Percentiles rank a stretch among this genome's conserved stretches.
Evolutionary conservation across 2,113 vertebrate species (phyloP).

Genomic region (Dendrocopos noguchii): DNA sequence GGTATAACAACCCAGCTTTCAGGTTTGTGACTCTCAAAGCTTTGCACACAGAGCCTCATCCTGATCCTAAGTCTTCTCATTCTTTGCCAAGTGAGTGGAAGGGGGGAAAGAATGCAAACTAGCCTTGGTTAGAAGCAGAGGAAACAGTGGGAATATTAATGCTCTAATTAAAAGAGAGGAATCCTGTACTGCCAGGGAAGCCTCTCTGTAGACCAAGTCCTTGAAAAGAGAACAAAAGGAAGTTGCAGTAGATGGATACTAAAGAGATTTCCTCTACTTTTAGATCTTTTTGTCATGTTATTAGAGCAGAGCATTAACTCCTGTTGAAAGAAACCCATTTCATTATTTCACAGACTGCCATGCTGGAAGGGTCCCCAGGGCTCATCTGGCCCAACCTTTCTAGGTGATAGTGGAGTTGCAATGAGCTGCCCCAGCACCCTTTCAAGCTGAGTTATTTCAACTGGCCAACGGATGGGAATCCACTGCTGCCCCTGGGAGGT

Average conservation of each 20-base stretch:
- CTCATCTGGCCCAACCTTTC: too few species aligned
- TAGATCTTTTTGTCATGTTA: background rate
- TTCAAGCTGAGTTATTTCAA: too few species aligned
- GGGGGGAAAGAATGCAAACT: slow-evolving; percentile 29
- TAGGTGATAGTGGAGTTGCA: too few species aligned
- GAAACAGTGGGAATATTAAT: slow-evolving; percentile 61
- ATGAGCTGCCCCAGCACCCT: too few species aligned
- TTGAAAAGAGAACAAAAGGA: slow-evolving; percentile 34
- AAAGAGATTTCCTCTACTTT: background rate
- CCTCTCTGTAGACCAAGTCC: slow-evolving; percentile 15
- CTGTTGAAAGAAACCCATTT: background rate
- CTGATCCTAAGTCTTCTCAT: slow-evolving; percentile 1
- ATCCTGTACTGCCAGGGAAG: background rate
- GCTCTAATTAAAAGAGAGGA: slow-evolving; percentile 37
- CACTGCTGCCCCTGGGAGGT: too few species aligned
- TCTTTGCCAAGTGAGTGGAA: slow-evolving; percentile 54
- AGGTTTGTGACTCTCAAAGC: slow-evolving; percentile 25
- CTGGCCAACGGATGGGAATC: too few species aligned
- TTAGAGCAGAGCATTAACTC: background rate
- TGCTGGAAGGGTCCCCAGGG: too few species aligned
- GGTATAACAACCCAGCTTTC: slow-evolving; percentile 27
- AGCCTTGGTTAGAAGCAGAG: background rate
- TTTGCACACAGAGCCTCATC: slow-evolving; percentile 20
- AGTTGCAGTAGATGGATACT: background rate
- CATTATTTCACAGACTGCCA: background rate